These are phyloP conservation scores for Philopedon plagiatum DNA, from an alignment of 2,888 invertebrate species.

Conservation along the genomic window DNA sequence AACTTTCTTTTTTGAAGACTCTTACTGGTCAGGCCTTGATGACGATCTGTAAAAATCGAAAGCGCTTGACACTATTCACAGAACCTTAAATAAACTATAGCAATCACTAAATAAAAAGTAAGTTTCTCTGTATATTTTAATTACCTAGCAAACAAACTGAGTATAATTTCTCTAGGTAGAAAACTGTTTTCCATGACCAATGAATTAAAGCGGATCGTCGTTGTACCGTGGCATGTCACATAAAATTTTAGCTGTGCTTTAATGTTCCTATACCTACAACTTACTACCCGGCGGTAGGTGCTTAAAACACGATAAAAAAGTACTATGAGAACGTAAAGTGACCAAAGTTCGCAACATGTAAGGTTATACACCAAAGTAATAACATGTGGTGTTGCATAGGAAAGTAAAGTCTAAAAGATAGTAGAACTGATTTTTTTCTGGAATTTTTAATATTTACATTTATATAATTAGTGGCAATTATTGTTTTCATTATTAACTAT, in stretches of 20 bases:
- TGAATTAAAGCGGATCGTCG: conserved; percentile 15
- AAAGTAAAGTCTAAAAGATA: background rate
- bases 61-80: no score
- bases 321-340: conserved; percentile 8
- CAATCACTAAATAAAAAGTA: background rate
- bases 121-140: background rate
- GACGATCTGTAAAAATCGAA: no score
- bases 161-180: background rate
- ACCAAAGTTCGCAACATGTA: conserved; percentile 8
- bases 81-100: no score
- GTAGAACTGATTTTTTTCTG: no score
- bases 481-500: no score
- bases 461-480: no score
- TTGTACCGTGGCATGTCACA: conserved; percentile 18
- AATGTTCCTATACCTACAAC: conserved; percentile 9
- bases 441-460: no score
- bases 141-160: background rate
- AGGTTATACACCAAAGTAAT: background rate
- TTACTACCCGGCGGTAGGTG: conserved; percentile 22
- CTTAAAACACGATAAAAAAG: conserved; percentile 11
- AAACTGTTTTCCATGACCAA: conserved; percentile 10
- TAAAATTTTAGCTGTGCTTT: conserved; percentile 25
- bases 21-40: no score
- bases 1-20: no score
- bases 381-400: background rate